These are phyloP conservation scores for Byasa hedistus DNA, from an alignment of 2,888 invertebrate genomes.

Conservation along the genomic window DNA sequence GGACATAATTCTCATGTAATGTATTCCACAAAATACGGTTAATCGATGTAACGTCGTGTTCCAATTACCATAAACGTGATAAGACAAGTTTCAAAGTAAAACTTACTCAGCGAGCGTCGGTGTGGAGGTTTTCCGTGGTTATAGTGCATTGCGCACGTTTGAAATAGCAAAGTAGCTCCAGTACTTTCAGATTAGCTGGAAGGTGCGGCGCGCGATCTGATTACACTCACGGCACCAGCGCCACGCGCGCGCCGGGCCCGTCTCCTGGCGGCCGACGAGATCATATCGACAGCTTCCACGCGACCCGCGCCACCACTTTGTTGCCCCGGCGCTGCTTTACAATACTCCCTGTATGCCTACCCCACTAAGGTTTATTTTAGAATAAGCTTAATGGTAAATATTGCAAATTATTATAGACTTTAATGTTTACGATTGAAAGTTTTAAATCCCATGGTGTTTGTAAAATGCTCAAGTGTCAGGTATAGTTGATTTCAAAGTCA, in stretches of 20 bases:
- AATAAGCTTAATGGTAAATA: not conserved
- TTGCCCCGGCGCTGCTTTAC: not conserved
- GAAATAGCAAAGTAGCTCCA: too few relatives aligned
- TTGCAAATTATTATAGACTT: slow-evolving; percentile 2
- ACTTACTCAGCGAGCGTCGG: too few relatives aligned
- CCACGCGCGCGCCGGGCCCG: not conserved
- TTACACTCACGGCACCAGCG: not conserved
- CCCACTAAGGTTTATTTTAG: not conserved
- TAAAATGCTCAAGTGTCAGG: not conserved
- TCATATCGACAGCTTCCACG: slow-evolving; percentile 20
- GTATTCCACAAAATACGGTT: too few relatives aligned
- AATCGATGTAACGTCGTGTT: too few relatives aligned
- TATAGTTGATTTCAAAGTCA: slow-evolving; percentile 6
- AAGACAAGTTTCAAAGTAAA: too few relatives aligned
- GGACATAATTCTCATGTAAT: too few relatives aligned
- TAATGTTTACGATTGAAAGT: not conserved
- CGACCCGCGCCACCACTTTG: slow-evolving; percentile 6
- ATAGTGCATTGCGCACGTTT: not conserved
- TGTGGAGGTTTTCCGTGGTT: not conserved
- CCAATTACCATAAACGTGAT: too few relatives aligned
- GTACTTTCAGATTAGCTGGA: slow-evolving; percentile 8
- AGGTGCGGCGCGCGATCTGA: not conserved
- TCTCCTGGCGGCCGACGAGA: slow-evolving; percentile 5
- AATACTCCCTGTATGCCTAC: not conserved
- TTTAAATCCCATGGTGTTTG: not conserved